Percentiles rank a stretch among this genome's conserved stretches.
These are phyloP conservation scores for Euwallacea similis DNA, from an alignment of 1,140 invertebrate species.

Conservation along the genomic window DNA sequence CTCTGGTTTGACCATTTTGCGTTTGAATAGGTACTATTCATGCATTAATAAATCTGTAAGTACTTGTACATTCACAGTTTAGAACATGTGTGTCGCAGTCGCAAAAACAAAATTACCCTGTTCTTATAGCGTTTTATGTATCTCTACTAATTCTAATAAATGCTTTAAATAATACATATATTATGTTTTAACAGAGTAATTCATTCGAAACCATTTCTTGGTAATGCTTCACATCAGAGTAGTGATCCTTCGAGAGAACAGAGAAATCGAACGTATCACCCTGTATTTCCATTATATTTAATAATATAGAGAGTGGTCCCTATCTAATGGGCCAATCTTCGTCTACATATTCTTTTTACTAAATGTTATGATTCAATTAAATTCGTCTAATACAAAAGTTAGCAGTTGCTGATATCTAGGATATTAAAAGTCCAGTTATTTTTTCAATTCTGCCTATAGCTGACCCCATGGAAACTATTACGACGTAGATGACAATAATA, in stretches of 20 bases:
- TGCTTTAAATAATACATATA: constrained; percentile 22
- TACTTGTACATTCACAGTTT: constrained; percentile 26
- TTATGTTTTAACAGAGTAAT: too few species aligned
- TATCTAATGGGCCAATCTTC: too few species aligned
- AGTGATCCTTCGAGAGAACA: not conserved
- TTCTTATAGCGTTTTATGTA: constrained; percentile 36
- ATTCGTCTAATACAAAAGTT: too few species aligned
- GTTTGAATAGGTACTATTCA: constrained; percentile 4
- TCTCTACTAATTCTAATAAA: constrained; percentile 22
- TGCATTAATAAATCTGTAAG: not conserved
- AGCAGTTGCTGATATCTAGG: too few species aligned
- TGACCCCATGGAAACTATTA: too few species aligned
- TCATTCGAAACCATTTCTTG: too few species aligned
- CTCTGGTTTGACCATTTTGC: not conserved
- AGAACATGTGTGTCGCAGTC: constrained; percentile 26
- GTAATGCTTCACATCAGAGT: constrained; percentile 12
- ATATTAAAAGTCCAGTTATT: too few species aligned
- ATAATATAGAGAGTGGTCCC: not conserved
- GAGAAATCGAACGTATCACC: not conserved
- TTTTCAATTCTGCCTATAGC: too few species aligned
- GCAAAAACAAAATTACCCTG: constrained; percentile 37
- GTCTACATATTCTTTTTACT: too few species aligned
- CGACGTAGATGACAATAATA: too few species aligned
- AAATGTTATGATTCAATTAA: too few species aligned
- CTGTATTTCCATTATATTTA: not conserved